Evolutionary conservation across 2,113 vertebrate genomes (phyloP), one percentile per base, ranked within the genome.

Genomic region (Lutjanus erythropterus): DNA sequence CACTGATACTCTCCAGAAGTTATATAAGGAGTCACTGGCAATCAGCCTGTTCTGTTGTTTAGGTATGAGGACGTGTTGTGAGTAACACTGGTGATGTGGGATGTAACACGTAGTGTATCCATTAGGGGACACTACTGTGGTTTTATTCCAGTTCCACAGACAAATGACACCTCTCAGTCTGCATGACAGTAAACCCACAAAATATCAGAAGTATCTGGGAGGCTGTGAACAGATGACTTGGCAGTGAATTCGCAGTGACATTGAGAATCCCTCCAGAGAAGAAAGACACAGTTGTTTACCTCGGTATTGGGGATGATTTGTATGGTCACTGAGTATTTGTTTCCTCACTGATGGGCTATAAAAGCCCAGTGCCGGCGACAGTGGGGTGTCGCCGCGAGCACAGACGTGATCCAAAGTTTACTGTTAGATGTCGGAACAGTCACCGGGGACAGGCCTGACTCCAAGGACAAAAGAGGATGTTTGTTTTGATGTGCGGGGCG

Each of bases 301-400:
- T 73, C 75, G 21, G 70, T 50, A 6, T 69, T 35, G 47, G 67
- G 37, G 27, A 68, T 77, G 49, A 80, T 80, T 71, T 80, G 75
- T 86, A 27, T 71, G 64, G 83, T 77, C 59, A 67, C 70, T 78
- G 80, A 78, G 59, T 81, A 42, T 81, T 81, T 71, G 64, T 74
- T 80, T 33, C 23, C 33, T 68, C 53, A 41, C n/a, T 84, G 69
- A 78, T 41, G 71, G 56, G 70, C 31, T 31, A 70, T 81, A 81
- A 78, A 81, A 84, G 75, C 77, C 47, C 78, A 66, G 49, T 29
- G 72, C 62, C 39, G 9, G 35, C 67, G 50, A 77, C 61, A 50
- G 71, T 53, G 18, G 5, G 4, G 55, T 31, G 70, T 58, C 4
- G 21, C 75, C 1, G 12, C 39, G 14, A 81, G 78, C 42, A 27